Evolutionary conservation across 2,888 invertebrate genomes (phyloP).

Genomic region (Apoda limacodes): DNA sequence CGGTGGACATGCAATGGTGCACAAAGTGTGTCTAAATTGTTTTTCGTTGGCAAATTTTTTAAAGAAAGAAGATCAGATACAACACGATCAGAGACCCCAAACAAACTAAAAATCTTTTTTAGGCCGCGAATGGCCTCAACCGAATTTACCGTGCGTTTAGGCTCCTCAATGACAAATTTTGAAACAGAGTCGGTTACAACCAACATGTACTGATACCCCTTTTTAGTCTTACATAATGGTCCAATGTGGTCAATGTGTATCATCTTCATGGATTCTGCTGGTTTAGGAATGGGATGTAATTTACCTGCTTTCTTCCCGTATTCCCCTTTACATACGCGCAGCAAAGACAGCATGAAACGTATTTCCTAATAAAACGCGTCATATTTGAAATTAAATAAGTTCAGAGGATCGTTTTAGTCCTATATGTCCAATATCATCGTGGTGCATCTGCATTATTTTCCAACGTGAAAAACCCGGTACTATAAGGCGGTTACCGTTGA

Average conservation of each 20-base stretch:
- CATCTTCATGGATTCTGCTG: constrained; percentile 16
- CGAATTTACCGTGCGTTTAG: constrained; percentile 18
- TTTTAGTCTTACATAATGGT: constrained; percentile 18
- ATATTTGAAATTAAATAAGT: constrained; percentile 24
- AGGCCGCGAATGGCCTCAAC: constrained; percentile 13
- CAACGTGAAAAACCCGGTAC: constrained; percentile 27
- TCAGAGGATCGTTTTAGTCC: constrained; percentile 20
- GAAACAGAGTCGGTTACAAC: constrained; percentile 18
- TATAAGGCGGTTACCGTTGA: constrained; percentile 22
- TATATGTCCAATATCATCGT: constrained; percentile 31
- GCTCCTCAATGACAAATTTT: constrained; percentile 16
- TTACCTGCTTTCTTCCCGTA: constrained; percentile 17
- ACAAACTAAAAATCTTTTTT: constrained; percentile 11
- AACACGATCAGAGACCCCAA: constrained; percentile 14
- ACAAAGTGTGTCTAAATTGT: constrained; percentile 20
- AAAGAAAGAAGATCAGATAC: constrained; percentile 19
- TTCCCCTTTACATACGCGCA: constrained; percentile 28
- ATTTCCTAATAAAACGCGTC: constrained; percentile 27
- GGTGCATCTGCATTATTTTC: constrained; percentile 26
- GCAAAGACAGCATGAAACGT: constrained; percentile 23
- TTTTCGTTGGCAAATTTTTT: constrained; percentile 17
- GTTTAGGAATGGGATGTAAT: constrained; percentile 21
- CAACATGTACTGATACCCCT: constrained; percentile 20
- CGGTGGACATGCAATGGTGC: constrained; percentile 19
- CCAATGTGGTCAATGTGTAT: constrained; percentile 23